Evolutionary conservation across 2,797 vertebrate genomes (phyloP), one percentile per base, ranked within the genome.

Genomic region (Epinephelus awoara): DNA sequence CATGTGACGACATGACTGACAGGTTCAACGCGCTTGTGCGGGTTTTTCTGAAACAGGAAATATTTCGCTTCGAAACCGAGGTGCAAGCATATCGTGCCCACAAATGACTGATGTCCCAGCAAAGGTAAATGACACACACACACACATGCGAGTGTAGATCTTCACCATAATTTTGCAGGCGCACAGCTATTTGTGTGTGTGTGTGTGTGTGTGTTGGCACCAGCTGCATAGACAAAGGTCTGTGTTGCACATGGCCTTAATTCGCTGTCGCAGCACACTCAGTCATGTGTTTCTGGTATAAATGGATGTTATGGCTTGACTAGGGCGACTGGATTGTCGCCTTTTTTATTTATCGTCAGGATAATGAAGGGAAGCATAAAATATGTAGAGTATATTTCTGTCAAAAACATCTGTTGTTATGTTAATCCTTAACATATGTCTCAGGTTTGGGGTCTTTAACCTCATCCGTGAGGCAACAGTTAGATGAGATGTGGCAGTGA

Each of bases 51-150:
- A 40, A 27, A n/a, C 47, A 25, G 75, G 57, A 71, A 19, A 77
- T 23, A 34, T 52, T 68, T 67, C 34, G 71, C 75, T 66, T 54
- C 59, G 50, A 21, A 49, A 17, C 61, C 80, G 63, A 67, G 73
- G 75, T 75, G 38, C n/a, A 63, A 50, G 50, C 83, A 67, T 27
- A 23, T 34, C 76, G 81, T 70, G 69, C 34, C 55, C 72, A 71
- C 71, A 75, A 79, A 87, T 88, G 85, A 90, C 72, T 77, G 82
- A 80, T 21, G 66, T 59, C 73, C 27, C 74, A 38, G 70, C 70
- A 18, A 80, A 93, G 92, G 91, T 92, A 91, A 92, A 83, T 56
- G 55, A 63, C 38, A 61, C 58, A 72, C 71, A 63, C 38, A 61
- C 58, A 72, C 71, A 77, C 59, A 11, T 4, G 25, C 46, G 13